These are phyloP conservation scores for Agrochola lychnidis DNA, from an alignment of 2,888 invertebrate species.

Conservation along the genomic window DNA sequence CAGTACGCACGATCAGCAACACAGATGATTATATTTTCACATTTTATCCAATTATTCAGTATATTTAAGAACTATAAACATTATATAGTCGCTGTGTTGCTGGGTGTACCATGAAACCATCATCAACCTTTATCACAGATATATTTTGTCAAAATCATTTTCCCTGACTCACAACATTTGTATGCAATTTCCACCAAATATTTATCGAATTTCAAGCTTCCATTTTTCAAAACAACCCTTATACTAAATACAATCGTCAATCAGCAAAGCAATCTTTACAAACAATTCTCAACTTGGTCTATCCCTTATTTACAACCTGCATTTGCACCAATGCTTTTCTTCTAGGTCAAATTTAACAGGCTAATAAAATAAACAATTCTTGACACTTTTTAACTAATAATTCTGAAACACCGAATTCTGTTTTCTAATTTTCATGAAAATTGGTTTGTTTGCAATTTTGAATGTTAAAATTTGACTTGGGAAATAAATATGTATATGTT, in stretches of 20 bases:
- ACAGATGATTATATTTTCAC: constrained; percentile 59
- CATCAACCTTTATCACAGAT: constrained; percentile 79
- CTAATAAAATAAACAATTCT: constrained; percentile 65
- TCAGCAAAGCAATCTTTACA: constrained; percentile 59
- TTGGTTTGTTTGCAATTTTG: constrained; percentile 20
- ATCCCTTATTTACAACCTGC: constrained; percentile 46
- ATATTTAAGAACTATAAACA: constrained; percentile 63
- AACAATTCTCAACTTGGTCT: constrained; percentile 49
- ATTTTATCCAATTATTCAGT: constrained; percentile 61
- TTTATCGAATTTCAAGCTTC: constrained; percentile 59
- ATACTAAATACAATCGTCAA: constrained; percentile 59
- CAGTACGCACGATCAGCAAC: constrained; percentile 63
- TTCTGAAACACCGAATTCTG: constrained; percentile 50
- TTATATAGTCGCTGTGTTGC: constrained; percentile 62
- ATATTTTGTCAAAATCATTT: constrained; percentile 68
- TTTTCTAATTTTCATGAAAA: constrained; percentile 8
- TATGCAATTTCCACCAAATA: constrained; percentile 60
- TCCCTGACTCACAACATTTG: constrained; percentile 59
- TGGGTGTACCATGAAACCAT: constrained; percentile 71
- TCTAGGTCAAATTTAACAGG: constrained; percentile 53
- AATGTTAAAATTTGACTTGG: constrained; percentile 21
- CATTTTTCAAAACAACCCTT: constrained; percentile 58
- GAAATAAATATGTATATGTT: constrained; percentile 21
- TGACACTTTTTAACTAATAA: constrained; percentile 9
- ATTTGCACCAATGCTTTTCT: constrained; percentile 48